Base-by-base conservation (phyloP, 2,113 vertebrate species). In the Dascyllus trimaculatus region DNA sequence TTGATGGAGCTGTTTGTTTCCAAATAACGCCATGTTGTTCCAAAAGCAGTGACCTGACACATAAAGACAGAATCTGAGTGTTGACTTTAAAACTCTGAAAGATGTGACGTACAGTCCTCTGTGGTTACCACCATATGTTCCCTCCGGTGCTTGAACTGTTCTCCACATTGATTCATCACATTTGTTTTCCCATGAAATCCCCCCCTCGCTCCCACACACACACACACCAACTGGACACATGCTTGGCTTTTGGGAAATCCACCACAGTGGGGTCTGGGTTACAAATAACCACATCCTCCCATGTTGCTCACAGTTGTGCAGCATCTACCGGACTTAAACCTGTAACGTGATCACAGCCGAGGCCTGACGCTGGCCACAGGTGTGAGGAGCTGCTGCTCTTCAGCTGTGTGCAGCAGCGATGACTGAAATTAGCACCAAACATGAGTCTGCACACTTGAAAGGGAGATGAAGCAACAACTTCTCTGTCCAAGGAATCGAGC, bases 161-260 rank as follows among this genome's bases (percentile, higher is more conserved):
- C 78, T 26, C 59, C 45, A 63, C 73, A 75, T 35, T 73, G 82
- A 81, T 63, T 85, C 78, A 60, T 71, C 69, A 18, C 78, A 84
- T 90, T 89, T 89, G 81, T 82, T 88, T 77, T 69, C 85, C 88
- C 75, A 85, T 81, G 71, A 86, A 72, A 18, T n/a, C 14, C 77
- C 38, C 53, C 56, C 8, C 4, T n/a, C 17, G 9, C 40, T 2
- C 53, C 3, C 69, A 32, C 70, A 24, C 64, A 32, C 70, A 24
- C 64, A 57, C 59, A 22, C 57, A 58, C 52, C 24, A 66, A 58
- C 71, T 48, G 71, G 62, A 85, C 67, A 25, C 59, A 78, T 46
- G 84, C 68, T 76, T 11, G 17, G 80, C 69, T 80, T 81, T 72
- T 75, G 86, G 83, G 85, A 88, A 85, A 61, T 81, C 65, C 71